A percentile compares a stretch with the other conserved stretches of the same genome.
Evolutionary conservation across 2,797 vertebrate species (phyloP).

Genomic region (Tokudaia muenninki): DNA sequence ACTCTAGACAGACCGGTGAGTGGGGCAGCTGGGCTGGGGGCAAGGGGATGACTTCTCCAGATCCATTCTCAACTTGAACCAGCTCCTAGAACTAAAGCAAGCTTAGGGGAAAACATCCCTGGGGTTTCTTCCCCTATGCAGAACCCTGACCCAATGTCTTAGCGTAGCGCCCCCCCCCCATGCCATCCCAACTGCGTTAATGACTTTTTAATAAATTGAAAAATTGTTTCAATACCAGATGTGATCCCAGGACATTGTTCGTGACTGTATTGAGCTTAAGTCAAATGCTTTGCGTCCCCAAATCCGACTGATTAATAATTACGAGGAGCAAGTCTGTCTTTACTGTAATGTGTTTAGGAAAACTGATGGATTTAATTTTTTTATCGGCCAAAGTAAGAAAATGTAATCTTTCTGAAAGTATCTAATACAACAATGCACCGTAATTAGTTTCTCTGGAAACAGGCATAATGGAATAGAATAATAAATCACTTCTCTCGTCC

Average conservation of each 20-base stretch:
- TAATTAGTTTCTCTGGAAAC: slow-evolving; percentile 92
- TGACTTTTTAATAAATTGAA: slow-evolving; percentile 91
- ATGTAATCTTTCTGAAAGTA: slow-evolving; percentile 92
- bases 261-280: slow-evolving; percentile 90
- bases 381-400: slow-evolving; percentile 91
- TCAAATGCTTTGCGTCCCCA: slow-evolving; percentile 89
- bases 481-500: slow-evolving; percentile 89
- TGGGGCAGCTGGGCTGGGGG: not conserved
- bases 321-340: slow-evolving; percentile 90
- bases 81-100: not conserved
- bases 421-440: slow-evolving; percentile 91
- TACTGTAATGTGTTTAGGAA: slow-evolving; percentile 91
- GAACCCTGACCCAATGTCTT: slow-evolving; percentile 75
- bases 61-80: not conserved
- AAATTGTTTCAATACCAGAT: slow-evolving; percentile 90
- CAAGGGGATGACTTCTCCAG: not conserved
- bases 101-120: not conserved
- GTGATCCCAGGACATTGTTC: slow-evolving; percentile 89
- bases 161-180: slow-evolving; percentile 77
- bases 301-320: slow-evolving; percentile 92
- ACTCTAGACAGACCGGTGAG: not conserved
- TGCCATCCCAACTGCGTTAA: slow-evolving; percentile 75
- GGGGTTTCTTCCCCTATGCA: not conserved
- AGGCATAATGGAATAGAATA: slow-evolving; percentile 90
- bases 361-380: slow-evolving; percentile 93